Conservation (phyloP, 2,113 vertebrate species). For the Leiothrix lutea region DNA sequence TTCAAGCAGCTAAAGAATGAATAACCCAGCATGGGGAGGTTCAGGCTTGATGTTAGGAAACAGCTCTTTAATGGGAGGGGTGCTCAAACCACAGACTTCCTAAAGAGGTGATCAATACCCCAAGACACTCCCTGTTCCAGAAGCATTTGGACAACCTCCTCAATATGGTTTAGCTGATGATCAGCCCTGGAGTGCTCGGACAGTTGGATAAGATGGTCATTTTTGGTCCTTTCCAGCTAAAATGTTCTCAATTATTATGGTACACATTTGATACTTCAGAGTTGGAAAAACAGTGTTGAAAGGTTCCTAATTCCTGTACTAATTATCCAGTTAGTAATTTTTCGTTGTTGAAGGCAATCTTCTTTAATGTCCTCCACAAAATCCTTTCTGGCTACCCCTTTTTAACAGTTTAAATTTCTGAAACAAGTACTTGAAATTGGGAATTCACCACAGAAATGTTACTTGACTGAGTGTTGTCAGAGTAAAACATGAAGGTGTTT, state of each 20-base stretch:
- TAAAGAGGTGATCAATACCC: neutral
- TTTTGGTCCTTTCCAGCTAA: neutral
- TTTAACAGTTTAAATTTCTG: constrained; percentile 15
- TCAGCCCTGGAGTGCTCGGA: neutral
- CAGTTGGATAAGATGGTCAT: neutral
- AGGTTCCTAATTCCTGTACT: neutral
- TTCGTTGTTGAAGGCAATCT: constrained; percentile 11
- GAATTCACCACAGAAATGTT: constrained; percentile 4
- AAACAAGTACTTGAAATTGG: constrained; percentile 23
- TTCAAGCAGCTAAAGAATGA: neutral
- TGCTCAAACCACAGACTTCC: neutral
- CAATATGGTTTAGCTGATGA: neutral
- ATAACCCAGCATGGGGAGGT: neutral
- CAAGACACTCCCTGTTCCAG: neutral
- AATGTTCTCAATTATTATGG: neutral
- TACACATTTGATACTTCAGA: neutral
- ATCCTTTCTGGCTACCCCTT: neutral
- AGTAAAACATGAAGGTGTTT: constrained; percentile 13
- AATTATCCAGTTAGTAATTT: neutral
- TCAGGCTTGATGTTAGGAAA: neutral
- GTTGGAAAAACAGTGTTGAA: neutral
- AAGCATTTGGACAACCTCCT: neutral
- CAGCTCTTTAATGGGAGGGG: neutral
- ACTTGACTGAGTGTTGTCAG: neutral
- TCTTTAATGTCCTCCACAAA: neutral